A percentile compares a stretch with the other conserved stretches of the same genome.
These are phyloP conservation scores for Agrilus planipennis DNA, from an alignment of 1,140 invertebrate genomes.

Conservation along the genomic window DNA sequence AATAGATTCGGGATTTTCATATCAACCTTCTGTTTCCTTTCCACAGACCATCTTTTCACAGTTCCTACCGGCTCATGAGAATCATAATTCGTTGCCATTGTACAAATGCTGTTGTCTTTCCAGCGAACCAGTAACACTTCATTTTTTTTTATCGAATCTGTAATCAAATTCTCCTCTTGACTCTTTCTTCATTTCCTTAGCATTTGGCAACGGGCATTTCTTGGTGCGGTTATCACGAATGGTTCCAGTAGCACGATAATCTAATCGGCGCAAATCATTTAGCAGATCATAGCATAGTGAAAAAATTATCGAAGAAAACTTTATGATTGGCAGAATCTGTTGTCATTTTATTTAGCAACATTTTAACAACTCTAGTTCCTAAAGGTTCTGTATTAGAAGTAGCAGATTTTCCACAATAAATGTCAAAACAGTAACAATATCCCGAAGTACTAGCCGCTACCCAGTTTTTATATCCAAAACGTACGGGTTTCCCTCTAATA, in stretches of 20 bases:
- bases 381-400: no score
- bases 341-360: no score
- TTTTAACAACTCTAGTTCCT: no score
- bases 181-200: constrained; percentile 22
- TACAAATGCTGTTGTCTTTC: constrained; percentile 1
- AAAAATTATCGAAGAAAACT: constrained; percentile 29
- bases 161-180: constrained; percentile 18
- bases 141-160: constrained; percentile 8
- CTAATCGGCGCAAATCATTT: constrained; percentile 1
- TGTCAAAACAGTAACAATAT: no score
- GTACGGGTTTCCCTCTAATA: no score
- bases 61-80: neutral
- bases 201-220: constrained; percentile 22
- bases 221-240: constrained; percentile 21
- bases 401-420: no score
- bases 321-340: constrained; percentile 13
- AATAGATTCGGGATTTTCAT: neutral
- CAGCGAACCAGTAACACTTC: neutral
- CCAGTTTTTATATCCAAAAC: no score
- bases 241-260: constrained; percentile 16
- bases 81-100: constrained; percentile 1
- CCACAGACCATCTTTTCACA: neutral
- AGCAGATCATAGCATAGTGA: constrained; percentile 19
- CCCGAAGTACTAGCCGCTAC: no score
- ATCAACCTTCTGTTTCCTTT: neutral